Percentiles rank a stretch among this genome's conserved stretches.
These are phyloP conservation scores for Sebastes nivosus DNA, from an alignment of 2,797 vertebrate species.

Conservation along the genomic window DNA sequence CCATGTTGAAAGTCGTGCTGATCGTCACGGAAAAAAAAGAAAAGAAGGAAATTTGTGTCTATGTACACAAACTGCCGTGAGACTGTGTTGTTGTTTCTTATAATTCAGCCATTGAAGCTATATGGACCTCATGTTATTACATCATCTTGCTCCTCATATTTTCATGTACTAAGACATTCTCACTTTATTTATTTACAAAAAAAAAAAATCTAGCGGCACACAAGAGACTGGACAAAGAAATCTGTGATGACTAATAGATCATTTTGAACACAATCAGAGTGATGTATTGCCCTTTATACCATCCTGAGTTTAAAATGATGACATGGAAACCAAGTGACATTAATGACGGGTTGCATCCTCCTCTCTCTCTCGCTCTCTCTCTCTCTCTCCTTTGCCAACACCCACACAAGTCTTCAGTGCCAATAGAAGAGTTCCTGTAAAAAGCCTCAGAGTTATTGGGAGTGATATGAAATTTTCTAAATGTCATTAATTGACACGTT, in stretches of 20 bases:
- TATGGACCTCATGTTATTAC: neutral
- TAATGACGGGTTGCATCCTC: conserved; percentile 64
- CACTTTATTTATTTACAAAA: neutral
- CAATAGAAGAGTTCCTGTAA: conserved; percentile 75
- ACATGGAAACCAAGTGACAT: conserved; percentile 72
- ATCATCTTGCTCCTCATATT: neutral
- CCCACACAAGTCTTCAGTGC: conserved; percentile 55
- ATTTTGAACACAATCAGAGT: conserved; percentile 66
- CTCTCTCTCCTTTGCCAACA: conserved; percentile 25
- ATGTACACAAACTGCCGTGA: too few species aligned
- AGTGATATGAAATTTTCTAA: conserved; percentile 85
- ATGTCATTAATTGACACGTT: conserved; percentile 88
- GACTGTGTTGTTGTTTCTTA: neutral
- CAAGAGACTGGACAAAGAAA: conserved; percentile 51
- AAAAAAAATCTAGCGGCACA: neutral
- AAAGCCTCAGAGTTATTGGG: conserved; percentile 82
- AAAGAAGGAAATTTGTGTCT: too few species aligned
- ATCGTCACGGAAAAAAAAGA: too few species aligned
- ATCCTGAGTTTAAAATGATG: conserved; percentile 73
- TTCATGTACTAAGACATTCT: neutral
- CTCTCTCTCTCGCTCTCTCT: conserved; percentile 16
- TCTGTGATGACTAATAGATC: conserved; percentile 67
- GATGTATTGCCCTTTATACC: conserved; percentile 75
- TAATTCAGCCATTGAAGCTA: neutral
- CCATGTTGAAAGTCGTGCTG: too few species aligned